Percentiles rank a stretch among this genome's conserved stretches.
Conservation (phyloP, 1,140 invertebrate species). For the Saccostrea echinata region DNA sequence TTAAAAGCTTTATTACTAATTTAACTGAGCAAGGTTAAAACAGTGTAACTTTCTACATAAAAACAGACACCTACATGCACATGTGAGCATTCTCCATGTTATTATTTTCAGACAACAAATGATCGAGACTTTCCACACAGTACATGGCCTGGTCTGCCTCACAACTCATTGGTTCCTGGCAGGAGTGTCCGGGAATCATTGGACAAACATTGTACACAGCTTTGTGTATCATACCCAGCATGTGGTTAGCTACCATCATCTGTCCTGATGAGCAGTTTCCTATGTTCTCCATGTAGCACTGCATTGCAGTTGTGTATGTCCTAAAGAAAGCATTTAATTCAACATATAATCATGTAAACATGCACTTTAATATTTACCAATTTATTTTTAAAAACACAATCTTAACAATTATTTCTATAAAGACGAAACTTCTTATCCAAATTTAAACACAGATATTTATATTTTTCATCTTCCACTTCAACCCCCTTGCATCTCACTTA, state of each 20-base stretch:
- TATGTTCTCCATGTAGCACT: slow-evolving; percentile 30
- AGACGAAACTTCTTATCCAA: neutral
- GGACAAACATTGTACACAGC: slow-evolving; percentile 9
- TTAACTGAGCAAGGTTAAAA: too few relatives aligned
- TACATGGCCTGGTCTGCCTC: neutral
- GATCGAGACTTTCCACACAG: neutral
- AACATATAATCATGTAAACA: too few relatives aligned
- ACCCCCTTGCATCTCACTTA: neutral
- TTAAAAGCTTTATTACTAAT: too few relatives aligned
- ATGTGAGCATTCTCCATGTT: slow-evolving; percentile 30
- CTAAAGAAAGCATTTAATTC: slow-evolving; percentile 4
- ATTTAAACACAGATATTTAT: neutral
- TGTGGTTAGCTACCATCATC: neutral
- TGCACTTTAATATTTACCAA: too few relatives aligned
- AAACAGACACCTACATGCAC: slow-evolving; percentile 43
- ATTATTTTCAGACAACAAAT: neutral
- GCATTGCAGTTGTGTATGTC: slow-evolving; percentile 39
- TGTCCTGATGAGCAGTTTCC: neutral
- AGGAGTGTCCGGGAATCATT: slow-evolving; percentile 22
- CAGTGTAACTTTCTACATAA: neutral
- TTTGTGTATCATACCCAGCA: neutral
- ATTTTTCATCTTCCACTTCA: too few relatives aligned
- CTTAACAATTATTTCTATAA: neutral
- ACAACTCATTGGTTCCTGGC: slow-evolving; percentile 41
- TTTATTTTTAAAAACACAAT: neutral